Evolutionary conservation across 1,140 invertebrate species (phyloP).

Genomic region (Druon quercuslanigerum): DNA sequence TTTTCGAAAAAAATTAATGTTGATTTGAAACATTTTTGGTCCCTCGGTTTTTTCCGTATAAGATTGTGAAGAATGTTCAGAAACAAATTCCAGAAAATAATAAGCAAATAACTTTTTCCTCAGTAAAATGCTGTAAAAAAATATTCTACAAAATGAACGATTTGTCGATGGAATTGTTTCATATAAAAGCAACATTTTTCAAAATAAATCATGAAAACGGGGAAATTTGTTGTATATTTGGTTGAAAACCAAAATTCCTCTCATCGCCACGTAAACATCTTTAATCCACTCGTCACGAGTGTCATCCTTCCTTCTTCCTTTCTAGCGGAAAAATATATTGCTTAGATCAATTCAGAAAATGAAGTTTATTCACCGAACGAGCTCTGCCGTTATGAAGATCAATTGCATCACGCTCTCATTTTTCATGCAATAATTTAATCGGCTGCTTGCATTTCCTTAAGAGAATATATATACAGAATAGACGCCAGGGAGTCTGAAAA

Average conservation of each 20-base stretch:
- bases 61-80: too few species aligned
- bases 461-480: neutral
- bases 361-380: neutral
- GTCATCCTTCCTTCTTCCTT: neutral
- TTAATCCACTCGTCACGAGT: neutral
- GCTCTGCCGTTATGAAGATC: neutral
- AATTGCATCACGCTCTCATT: neutral
- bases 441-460: neutral
- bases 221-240: too few species aligned
- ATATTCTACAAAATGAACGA: too few species aligned
- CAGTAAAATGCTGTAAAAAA: too few species aligned
- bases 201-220: too few species aligned
- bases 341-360: neutral
- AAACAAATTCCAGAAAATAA: too few species aligned
- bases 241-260: neutral
- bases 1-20: too few species aligned
- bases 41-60: too few species aligned
- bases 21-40: too few species aligned
- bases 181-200: too few species aligned
- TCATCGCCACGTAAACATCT: neutral
- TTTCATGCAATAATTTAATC: conserved; percentile 17
- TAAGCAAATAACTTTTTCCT: too few species aligned
- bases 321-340: neutral
- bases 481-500: conserved; percentile 12
- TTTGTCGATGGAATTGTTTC: too few species aligned